Evolutionary conservation across 2,888 invertebrate species (phyloP).

Genomic region (Emesis furor): DNA sequence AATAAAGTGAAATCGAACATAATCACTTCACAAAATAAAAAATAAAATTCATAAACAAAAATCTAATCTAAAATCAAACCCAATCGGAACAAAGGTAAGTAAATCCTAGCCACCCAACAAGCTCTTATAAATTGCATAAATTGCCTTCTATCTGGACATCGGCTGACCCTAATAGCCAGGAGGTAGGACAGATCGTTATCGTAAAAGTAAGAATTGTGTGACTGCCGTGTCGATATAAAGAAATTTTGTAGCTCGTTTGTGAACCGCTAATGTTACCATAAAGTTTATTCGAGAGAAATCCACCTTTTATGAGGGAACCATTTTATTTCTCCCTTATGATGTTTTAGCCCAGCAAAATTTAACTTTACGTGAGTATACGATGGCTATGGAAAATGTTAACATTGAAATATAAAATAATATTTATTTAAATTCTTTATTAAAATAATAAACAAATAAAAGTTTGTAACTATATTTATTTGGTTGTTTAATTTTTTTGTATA

Average conservation of each 20-base stretch:
- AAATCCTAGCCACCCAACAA: slow-evolving; percentile 76
- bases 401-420: too few species aligned
- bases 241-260: slow-evolving; percentile 24
- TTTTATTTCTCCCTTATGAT: not conserved
- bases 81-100: slow-evolving; percentile 16
- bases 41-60: slow-evolving; percentile 77
- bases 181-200: slow-evolving; percentile 90
- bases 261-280: slow-evolving; percentile 17
- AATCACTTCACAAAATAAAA: not conserved
- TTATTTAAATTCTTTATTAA: too few species aligned
- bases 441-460: too few species aligned
- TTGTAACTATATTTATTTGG: too few species aligned
- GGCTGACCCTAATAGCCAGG: slow-evolving; percentile 89
- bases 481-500: too few species aligned
- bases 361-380: not conserved
- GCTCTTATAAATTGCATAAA: slow-evolving; percentile 87
- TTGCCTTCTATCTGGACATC: slow-evolving; percentile 88
- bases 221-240: slow-evolving; percentile 85
- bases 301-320: not conserved
- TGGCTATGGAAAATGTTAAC: too few species aligned
- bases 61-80: slow-evolving; percentile 17
- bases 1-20: too few species aligned
- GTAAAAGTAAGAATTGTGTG: slow-evolving; percentile 86
- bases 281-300: slow-evolving; percentile 15
- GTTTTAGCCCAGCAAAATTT: not conserved